Base-by-base conservation (phyloP, 2,888 invertebrate species). In the Ceramica pisi region DNA sequence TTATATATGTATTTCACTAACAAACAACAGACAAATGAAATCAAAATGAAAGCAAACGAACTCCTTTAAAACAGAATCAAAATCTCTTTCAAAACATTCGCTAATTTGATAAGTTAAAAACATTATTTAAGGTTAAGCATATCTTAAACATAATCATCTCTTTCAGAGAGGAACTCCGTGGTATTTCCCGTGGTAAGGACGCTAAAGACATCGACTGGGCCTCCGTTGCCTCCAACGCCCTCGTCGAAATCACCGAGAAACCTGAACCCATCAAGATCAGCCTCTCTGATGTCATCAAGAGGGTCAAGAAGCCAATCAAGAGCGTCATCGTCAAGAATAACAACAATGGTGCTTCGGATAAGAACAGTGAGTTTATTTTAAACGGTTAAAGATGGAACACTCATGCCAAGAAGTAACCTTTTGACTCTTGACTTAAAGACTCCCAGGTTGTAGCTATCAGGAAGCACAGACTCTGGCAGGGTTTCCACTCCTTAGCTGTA, bases 121-220 rank as follows among this genome's bases (percentile, higher is more conserved):
- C 5, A 4, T 3, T 46, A 19, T 8, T 6, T 46, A 8, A 16
- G 8, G 46, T 19, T 46, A 1, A 46, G 8, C 19, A 23, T 1
- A 3, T 3, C 14, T 2, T 10, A 38, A 61, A 61, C 1, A 16
- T 14, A 12, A 19, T 31, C 1, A 44, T 41, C 7, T 23, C 44
- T 85, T 89, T 12, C 89, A 97, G 98, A 79, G 99, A 99, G 93
- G 99, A 99, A 92, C 96, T 99, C 9, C 94, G 98, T 41, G 98
- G 99, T 26, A 97, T 98, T 44, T 98, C 98, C 0, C 97, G 99
- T 80, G 98, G 98, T 50, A 97, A 97, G 85, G 97, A 97, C 90
- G 97, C 97, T 0, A 98, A 98, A 92, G 98, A 99, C 91, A 97
- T 98, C 0, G 98, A 98, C 92, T 99, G 98, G 98, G 96, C 97